These are phyloP conservation scores for Dreissena polymorpha DNA, from an alignment of 1,140 invertebrate genomes.

Conservation along the genomic window DNA sequence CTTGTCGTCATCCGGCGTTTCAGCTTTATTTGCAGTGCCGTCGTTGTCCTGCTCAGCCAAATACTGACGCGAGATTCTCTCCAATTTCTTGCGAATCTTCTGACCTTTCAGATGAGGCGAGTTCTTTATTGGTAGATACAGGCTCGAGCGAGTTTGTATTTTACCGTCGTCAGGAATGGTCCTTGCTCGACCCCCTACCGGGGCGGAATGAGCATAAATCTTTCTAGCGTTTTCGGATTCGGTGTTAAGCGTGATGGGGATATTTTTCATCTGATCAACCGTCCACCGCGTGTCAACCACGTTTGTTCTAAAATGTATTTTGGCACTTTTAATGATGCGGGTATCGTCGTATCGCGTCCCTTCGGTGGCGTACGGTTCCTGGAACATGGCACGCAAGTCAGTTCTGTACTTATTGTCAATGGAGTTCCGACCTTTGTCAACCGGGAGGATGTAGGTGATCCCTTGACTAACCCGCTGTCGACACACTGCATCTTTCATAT, in stretches of 20 bases:
- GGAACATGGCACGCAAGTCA: conserved; percentile 74
- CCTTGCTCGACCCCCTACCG: conserved; percentile 62
- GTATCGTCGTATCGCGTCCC: conserved; percentile 65
- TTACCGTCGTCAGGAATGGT: conserved; percentile 57
- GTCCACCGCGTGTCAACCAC: conserved; percentile 65
- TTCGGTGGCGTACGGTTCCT: conserved; percentile 71
- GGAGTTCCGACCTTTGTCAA: conserved; percentile 73
- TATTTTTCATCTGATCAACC: conserved; percentile 45
- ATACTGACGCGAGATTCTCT: conserved; percentile 68
- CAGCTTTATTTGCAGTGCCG: background rate
- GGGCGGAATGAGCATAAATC: conserved; percentile 70
- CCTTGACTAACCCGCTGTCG: conserved; percentile 70
- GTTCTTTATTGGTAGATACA: conserved; percentile 69
- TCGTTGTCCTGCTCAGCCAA: conserved; percentile 52
- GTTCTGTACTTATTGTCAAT: conserved; percentile 72
- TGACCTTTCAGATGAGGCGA: conserved; percentile 67
- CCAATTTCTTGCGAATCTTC: conserved; percentile 70
- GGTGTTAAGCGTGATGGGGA: conserved; percentile 67
- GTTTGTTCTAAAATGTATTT: conserved; percentile 71
- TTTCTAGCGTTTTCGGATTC: conserved; percentile 69
- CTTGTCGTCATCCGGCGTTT: background rate
- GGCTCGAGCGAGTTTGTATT: conserved; percentile 64
- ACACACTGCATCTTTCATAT: conserved; percentile 75
- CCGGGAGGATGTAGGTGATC: conserved; percentile 74
- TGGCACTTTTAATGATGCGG: conserved; percentile 66